phyloP scores from a whole-genome alignment of 2,113 vertebrate genomes.

The Zosterops borbonicus region DNA sequence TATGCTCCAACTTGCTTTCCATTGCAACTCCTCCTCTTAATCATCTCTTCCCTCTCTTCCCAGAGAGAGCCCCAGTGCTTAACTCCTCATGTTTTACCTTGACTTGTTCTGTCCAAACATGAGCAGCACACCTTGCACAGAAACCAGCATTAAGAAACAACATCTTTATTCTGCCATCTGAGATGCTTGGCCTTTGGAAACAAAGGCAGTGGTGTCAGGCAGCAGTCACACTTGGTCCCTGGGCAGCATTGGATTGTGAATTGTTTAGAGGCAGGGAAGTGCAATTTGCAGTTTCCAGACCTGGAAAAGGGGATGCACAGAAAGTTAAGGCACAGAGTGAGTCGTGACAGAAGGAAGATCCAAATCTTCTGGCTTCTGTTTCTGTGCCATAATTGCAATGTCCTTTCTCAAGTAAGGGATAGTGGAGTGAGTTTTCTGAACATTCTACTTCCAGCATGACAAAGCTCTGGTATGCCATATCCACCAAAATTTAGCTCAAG shows the following conservation, averaged over 20 bases:
- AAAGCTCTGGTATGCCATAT: not conserved
- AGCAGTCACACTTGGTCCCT: not conserved
- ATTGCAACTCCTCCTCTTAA: not conserved
- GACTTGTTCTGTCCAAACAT: not conserved
- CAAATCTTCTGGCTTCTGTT: slow-evolving; percentile 14
- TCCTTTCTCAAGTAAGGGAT: not conserved
- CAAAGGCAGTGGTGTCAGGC: not conserved
- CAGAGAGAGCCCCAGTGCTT: not conserved
- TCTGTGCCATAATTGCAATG: not conserved
- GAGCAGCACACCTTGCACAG: not conserved
- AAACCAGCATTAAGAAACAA: not conserved
- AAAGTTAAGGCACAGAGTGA: not conserved
- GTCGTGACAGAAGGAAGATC: not conserved
- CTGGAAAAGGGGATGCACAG: not conserved
- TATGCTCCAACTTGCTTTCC: slow-evolving; percentile 9
- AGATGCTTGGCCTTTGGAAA: not conserved
- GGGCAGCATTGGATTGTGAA: not conserved
- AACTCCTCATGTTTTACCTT: not conserved
- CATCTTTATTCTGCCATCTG: slow-evolving; percentile 1
- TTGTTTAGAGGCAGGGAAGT: slow-evolving; percentile 14
- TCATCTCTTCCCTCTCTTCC: not conserved
- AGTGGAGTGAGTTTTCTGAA: not conserved
- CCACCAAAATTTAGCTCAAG: not conserved
- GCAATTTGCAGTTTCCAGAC: slow-evolving; percentile 28
- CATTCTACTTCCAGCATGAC: not conserved